Percentiles rank a stretch among this genome's conserved stretches.
Evolutionary conservation across 2,113 vertebrate genomes (phyloP).

Genomic region (Stomatorhinus ivindoensis): DNA sequence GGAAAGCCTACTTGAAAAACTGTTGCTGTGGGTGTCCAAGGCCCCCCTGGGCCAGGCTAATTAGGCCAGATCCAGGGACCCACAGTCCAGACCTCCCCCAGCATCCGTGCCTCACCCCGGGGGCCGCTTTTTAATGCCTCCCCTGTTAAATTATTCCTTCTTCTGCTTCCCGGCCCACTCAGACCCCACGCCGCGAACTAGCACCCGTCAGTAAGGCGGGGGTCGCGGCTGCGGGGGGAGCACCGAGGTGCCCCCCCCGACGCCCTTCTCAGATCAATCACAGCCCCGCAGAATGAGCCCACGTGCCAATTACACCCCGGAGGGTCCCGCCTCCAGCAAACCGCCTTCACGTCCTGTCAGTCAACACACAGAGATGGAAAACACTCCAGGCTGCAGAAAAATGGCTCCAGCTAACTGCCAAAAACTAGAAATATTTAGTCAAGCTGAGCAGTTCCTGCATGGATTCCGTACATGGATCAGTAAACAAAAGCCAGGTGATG

Average conservation of each 20-base stretch:
- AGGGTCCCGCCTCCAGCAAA: background rate
- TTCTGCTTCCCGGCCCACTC: slow-evolving; percentile 14
- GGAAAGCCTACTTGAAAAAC: slow-evolving; percentile 3
- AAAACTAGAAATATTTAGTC: background rate
- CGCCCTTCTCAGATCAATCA: slow-evolving; percentile 50
- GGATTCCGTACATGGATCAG: background rate
- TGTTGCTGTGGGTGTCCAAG: slow-evolving; percentile 38
- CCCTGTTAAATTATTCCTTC: slow-evolving; percentile 25
- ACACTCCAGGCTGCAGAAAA: background rate
- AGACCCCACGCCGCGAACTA: slow-evolving; percentile 21
- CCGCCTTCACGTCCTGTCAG: background rate
- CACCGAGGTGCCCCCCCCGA: slow-evolving; percentile 6
- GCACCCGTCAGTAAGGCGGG: slow-evolving; percentile 20
- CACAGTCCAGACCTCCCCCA: background rate
- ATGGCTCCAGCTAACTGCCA: background rate
- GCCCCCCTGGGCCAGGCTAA: slow-evolving; percentile 33
- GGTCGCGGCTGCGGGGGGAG: slow-evolving; percentile 18
- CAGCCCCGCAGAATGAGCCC: background rate
- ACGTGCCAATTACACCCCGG: background rate
- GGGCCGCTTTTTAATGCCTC: slow-evolving; percentile 15
- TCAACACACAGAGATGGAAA: background rate
- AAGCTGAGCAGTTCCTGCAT: background rate
- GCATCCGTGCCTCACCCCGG: background rate
- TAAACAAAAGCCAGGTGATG: background rate
- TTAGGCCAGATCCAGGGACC: slow-evolving; percentile 27